Conservation (phyloP, 2,113 vertebrate species). For the Callipepla squamata region DNA sequence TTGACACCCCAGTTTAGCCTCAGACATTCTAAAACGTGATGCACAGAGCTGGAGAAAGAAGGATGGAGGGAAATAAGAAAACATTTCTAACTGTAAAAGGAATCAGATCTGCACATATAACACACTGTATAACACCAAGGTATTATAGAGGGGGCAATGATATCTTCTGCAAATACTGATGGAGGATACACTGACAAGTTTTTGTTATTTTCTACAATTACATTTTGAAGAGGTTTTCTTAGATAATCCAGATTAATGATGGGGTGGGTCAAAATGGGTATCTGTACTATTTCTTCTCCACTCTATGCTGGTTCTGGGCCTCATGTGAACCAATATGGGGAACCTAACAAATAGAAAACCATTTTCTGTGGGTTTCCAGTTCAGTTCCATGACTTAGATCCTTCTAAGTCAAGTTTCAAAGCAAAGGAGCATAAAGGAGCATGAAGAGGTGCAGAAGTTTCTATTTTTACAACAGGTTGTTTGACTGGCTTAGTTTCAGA, state of each 20-base stretch:
- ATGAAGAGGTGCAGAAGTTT: neutral
- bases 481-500: neutral
- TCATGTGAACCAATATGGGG: neutral
- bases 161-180: neutral
- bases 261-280: rapidly evolving
- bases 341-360: neutral
- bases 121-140: neutral
- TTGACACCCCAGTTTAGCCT: neutral
- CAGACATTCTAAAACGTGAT: neutral
- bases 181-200: neutral
- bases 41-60: neutral
- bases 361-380: neutral
- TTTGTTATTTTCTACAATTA: neutral
- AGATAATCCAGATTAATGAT: neutral
- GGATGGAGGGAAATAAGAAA: neutral
- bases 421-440: neutral
- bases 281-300: neutral
- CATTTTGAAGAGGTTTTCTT: neutral
- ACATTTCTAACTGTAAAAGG: neutral
- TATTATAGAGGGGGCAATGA: neutral
- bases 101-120: neutral
- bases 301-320: neutral
- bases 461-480: neutral
- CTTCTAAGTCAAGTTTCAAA: neutral
- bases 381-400: neutral